phyloP scores from a whole-genome alignment of 2,888 invertebrate genomes.

The Blastobasis lacticolella region DNA sequence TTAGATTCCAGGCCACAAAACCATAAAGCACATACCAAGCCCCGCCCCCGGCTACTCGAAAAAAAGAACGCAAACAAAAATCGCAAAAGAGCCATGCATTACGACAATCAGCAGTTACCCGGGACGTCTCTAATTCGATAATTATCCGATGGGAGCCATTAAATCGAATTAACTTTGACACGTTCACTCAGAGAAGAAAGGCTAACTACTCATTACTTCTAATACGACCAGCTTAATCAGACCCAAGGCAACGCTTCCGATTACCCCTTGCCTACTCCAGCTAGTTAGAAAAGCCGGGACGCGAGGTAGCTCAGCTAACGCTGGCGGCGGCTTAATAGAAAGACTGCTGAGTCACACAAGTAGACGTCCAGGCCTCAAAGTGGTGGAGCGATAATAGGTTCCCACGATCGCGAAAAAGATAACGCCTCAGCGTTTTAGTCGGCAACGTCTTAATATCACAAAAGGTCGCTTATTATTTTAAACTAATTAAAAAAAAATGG shows the following conservation, averaged over 20 bases:
- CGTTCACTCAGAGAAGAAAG: conserved; percentile 61
- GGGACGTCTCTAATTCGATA: conserved; percentile 59
- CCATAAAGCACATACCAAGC: neutral
- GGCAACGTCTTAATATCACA: conserved; percentile 13
- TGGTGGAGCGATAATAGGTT: conserved; percentile 39
- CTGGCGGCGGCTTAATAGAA: conserved; percentile 34
- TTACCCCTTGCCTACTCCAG: neutral
- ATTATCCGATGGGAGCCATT: conserved; percentile 58
- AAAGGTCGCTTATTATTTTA: conserved; percentile 2
- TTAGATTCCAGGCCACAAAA: too few relatives aligned
- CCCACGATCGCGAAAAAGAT: conserved; percentile 70
- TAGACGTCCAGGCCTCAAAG: conserved; percentile 42
- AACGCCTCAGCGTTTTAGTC: conserved; percentile 26
- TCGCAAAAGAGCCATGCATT: conserved; percentile 9
- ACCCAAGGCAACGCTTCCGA: conserved; percentile 16
- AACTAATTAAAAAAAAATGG: neutral
- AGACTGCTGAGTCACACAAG: conserved; percentile 52
- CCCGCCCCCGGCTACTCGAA: neutral
- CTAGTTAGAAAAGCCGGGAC: conserved; percentile 2
- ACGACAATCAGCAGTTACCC: too few relatives aligned
- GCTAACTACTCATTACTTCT: conserved; percentile 61
- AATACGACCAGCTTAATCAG: conserved; percentile 31
- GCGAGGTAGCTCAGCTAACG: conserved; percentile 19
- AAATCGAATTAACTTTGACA: conserved; percentile 72
- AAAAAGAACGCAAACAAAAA: conserved; percentile 18